Base-by-base conservation (phyloP, 2,113 vertebrate genomes). In the Peromyscus californicus region DNA sequence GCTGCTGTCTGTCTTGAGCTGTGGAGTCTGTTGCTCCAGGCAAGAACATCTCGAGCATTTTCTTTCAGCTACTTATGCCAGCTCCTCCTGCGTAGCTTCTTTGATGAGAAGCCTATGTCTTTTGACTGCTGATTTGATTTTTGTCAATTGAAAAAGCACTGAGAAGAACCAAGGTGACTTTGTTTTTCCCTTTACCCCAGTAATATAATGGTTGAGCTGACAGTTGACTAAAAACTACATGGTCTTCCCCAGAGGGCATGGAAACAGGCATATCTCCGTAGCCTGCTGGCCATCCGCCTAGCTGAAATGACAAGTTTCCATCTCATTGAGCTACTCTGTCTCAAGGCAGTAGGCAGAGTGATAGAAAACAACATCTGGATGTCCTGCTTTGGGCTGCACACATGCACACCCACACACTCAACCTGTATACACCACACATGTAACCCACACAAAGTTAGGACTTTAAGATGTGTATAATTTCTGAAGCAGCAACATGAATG, bases 121-220 rank as follows among this genome's bases (percentile, higher is more conserved):
- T 26, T 39, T 48, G 42, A 84, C 59, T 86, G 29, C 65, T 95
- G 24, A 33, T 83, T 96, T 51, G 26, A 86, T 88, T 96, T 97
- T 88, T 91, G 33, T n/a, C 90, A 95, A 84, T 26, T 80, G 12
- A 26, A 33, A 9, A 36, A 78, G 39, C 26, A 63, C 90, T 39
- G 94, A 19, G 29, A 29, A 19, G 19, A 96, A 67, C 39, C 67
- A 31, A 42, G 75, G 4, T 31, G 24, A 29, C 26, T 61, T 61
- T 83, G 22, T 26, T n/a, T 61, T 29, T 84, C 12, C 24, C 61
- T 84, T 84, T 84, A 63, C 39, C 29, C 11, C 15, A 89, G 22
- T 63, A 70, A n/a, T 75, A 17, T 1, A 67, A 16, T 72, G 45
- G 61, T 26, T 48, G 51, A 91, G 48, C 36, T 33, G 21, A 82